Percentiles rank a stretch among this genome's conserved stretches.
phyloP scores from a whole-genome alignment of 2,888 invertebrate species.

The Theodoxus fluviatilis region DNA sequence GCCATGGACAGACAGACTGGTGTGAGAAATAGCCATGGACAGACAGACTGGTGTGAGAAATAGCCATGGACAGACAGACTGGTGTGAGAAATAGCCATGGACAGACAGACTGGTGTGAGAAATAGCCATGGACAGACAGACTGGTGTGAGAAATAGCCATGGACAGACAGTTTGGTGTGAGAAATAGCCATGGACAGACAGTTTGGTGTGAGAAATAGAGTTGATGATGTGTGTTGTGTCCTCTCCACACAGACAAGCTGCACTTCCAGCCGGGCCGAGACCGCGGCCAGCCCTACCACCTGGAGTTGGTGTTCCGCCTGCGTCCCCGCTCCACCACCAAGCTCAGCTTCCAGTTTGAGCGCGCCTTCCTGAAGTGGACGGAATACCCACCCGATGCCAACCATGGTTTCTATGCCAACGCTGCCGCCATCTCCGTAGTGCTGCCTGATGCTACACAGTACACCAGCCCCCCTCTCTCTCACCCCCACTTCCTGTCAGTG shows the following conservation, averaged over 20 bases:
- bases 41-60: too few relatives aligned
- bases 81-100: too few relatives aligned
- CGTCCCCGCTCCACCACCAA: conserved; percentile 82
- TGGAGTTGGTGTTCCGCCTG: conserved; percentile 81
- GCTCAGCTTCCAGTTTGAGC: conserved; percentile 88
- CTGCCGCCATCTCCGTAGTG: conserved; percentile 81
- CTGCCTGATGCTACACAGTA: conserved; percentile 80
- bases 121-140: too few relatives aligned
- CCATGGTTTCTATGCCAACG: conserved; percentile 95
- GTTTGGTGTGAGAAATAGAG: neutral
- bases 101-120: too few relatives aligned
- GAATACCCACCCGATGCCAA: conserved; percentile 99
- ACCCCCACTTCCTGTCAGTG: conserved; percentile 68
- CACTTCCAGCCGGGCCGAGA: conserved; percentile 78
- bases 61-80: too few relatives aligned
- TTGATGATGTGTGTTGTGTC: too few relatives aligned
- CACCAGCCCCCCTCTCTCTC: conserved; percentile 78
- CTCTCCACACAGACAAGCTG: conserved; percentile 47
- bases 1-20: too few relatives aligned
- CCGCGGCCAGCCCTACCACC: conserved; percentile 82
- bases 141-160: too few relatives aligned
- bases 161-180: too few relatives aligned
- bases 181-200: too few relatives aligned
- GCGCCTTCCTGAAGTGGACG: conserved; percentile 96
- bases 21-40: too few relatives aligned